phyloP scores from a whole-genome alignment of 2,113 vertebrate species.

The Platysteira castanea region DNA sequence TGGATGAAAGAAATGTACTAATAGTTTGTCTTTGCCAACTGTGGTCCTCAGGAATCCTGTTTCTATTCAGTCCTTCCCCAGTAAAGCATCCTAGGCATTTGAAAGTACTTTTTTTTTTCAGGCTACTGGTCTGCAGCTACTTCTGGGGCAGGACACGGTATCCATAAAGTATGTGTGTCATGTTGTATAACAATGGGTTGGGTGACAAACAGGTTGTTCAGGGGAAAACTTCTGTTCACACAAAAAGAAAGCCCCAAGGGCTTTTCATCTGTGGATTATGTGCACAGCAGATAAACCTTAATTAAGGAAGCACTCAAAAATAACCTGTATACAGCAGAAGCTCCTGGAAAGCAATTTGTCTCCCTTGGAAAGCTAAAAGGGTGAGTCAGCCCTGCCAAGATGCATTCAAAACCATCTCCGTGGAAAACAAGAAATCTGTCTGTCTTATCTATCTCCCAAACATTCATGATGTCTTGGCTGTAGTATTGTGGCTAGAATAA shows the following conservation, averaged over 20 bases:
- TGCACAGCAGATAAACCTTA: constrained; percentile 22
- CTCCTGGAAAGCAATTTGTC: constrained; percentile 51
- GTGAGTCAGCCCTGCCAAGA: constrained; percentile 27
- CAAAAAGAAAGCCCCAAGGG: neutral
- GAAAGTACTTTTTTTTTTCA: neutral
- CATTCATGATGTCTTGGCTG: neutral
- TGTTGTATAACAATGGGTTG: neutral
- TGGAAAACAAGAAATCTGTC: constrained; percentile 30
- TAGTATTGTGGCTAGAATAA: neutral
- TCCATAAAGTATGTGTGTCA: neutral
- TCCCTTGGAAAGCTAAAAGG: constrained; percentile 40
- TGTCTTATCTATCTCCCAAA: neutral
- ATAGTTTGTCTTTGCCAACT: neutral
- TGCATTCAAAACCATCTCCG: constrained; percentile 3
- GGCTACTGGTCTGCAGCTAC: neutral
- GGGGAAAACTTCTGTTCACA: neutral
- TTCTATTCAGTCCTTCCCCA: neutral
- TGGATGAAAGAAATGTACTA: neutral
- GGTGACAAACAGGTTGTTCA: constrained; percentile 23
- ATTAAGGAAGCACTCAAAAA: constrained; percentile 23
- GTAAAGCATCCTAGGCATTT: neutral
- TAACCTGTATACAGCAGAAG: constrained; percentile 15
- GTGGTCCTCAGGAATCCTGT: neutral
- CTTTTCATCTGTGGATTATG: neutral
- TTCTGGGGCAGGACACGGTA: neutral